Base-by-base conservation (phyloP, 2,888 invertebrate species). In the Catocala fraxini region DNA sequence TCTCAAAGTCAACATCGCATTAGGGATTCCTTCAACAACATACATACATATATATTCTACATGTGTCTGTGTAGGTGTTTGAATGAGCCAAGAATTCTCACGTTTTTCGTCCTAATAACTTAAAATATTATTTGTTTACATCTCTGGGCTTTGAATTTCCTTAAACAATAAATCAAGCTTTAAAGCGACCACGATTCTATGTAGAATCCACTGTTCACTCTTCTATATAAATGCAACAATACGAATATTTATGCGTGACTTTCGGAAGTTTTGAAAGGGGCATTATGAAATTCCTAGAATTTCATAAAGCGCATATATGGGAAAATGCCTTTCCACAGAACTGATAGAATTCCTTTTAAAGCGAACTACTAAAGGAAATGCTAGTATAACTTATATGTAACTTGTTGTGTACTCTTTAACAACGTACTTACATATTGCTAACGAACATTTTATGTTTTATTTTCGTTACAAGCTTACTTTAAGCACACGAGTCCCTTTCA, bases 281-380 rank as follows among this genome's bases (percentile, higher is more conserved):
- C 11, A 25, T 15, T 46, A 46, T 15, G 46, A 46, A 46, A 46
- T 46, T 46, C 46, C 65, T 62, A 71, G 71, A 75, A 75, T 75
- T 75, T 75, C 71, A 75, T 75, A 75, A 65, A 58, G 59, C 51
- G 25, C 65, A 25, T 65, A 68, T 62, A 73, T 56, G 54, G 61
- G 59, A 45, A 65, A 67, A 74, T 65, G 58, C 67, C 68, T 60
- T 59, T 41, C 51, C 62, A 63, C 58, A 59, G 64, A 70, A 62
- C 74, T 70, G 65, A 65, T 68, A 70, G 65, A 69, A 73, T 73
- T 69, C 69, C 67, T 69, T 63, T 69, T 53, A 67, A 47, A 48
- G 60, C 51, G 58, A 57, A 62, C 59, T 58, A 65, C 67, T 67
- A 59, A 59, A 62, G 39, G 46, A 42, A 47, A 53, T 56, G 42